Evolutionary conservation across 2,113 vertebrate genomes (phyloP), one percentile per base, ranked within the genome.

Genomic region (Tychaedon coryphoeus): DNA sequence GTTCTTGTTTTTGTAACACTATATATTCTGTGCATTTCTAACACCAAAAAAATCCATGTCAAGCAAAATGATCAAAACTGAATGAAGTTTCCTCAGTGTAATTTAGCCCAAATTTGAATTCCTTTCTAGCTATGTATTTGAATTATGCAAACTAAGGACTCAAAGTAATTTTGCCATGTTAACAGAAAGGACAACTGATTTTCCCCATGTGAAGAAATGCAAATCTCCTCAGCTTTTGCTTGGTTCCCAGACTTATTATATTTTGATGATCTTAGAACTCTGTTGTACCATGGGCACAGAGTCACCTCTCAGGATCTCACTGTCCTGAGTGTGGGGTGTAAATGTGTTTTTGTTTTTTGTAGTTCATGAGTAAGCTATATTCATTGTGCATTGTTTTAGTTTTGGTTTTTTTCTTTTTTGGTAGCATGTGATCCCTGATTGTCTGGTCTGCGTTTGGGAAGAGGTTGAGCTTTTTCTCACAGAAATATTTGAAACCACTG

Each of bases 1-100:
- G 50, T 86, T 90, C 94, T 96, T 83, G 85, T 97, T 97, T 96
- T 78, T 90, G 79, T 93, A 93, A 94, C 80, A 67, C 25, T 93
- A 18, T 67, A 18, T 58, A 72, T 83, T 64, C 87, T 29, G 11
- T 93, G 62, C 38, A 58, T 83, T 86, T 86, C 74, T 95, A 96
- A 78, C 86, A 96, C 57, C 51, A 90, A 80, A 73, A 74, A 91
- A 51, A 40, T 73, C 62, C 54, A 90, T 87, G 76, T 96, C 86
- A 95, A 92, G 85, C 67, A 94, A 93, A 86, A 86, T 57, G 19
- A 91, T 91, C 33, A 94, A 96, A 97, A 92, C 53, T 19, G 17
- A 80, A 83, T 4, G 20, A 36, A 45, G n/a, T 84, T 94, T 86
- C 56, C 76, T 86, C n/a, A 11, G 72, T 89, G 88, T 67, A 94